Conservation (phyloP, 1,140 invertebrate genomes). For the Lineus longissimus region DNA sequence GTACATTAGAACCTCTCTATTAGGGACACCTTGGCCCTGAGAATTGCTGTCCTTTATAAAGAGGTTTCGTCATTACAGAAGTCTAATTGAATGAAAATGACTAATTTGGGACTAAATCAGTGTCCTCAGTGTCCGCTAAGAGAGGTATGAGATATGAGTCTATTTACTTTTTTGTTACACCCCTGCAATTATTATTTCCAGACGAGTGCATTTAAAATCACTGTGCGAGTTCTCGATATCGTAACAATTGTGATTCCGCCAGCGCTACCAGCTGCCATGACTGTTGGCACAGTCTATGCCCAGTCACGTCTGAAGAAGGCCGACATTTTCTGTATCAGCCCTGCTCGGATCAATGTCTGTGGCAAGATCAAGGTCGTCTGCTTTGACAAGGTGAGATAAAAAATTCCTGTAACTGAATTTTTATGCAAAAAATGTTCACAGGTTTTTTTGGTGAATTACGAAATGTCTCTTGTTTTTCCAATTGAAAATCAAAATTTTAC, state of each 20-base stretch:
- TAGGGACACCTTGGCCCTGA: no score
- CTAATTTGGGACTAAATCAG: no score
- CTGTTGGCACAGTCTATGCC: conserved; percentile 80
- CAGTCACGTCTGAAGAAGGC: conserved; percentile 73
- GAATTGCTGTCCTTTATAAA: no score
- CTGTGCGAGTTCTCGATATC: conserved; percentile 81
- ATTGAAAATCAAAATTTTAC: not conserved
- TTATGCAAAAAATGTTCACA: not conserved
- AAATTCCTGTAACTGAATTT: conserved; percentile 9
- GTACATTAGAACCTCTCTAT: no score
- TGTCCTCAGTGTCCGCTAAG: no score
- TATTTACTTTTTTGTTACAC: no score
- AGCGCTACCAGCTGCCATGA: conserved; percentile 89
- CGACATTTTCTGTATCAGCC: conserved; percentile 87
- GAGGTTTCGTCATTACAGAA: no score
- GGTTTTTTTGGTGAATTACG: conserved; percentile 5
- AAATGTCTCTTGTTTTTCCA: no score
- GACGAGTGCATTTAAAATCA: conserved; percentile 57
- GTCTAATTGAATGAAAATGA: no score
- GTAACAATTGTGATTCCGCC: conserved; percentile 94
- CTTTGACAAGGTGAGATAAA: conserved; percentile 87
- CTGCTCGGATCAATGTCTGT: conserved; percentile 82
- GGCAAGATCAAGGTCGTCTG: conserved; percentile 90
- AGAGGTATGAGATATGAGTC: no score
- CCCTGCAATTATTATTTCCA: conserved; percentile 45